phyloP scores from a whole-genome alignment of 2,113 vertebrate species.

The Gallinago undulata region DNA sequence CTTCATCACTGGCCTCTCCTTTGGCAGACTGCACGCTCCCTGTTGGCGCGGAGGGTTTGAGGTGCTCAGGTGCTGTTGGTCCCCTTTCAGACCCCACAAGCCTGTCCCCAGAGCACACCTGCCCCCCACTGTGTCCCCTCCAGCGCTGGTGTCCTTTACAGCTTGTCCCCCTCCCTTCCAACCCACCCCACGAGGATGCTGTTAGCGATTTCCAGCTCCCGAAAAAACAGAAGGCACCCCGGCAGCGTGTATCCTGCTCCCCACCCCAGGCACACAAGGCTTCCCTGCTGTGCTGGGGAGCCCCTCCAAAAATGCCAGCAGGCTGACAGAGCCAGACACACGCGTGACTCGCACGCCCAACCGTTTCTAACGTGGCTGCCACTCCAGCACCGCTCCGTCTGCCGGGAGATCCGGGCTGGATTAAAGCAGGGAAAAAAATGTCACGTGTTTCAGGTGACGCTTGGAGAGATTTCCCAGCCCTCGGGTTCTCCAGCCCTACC shows the following conservation, averaged over 20 bases:
- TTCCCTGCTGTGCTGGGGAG: accelerated
- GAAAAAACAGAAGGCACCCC: neutral
- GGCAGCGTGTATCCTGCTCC: neutral
- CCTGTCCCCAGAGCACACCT: neutral
- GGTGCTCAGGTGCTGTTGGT: neutral
- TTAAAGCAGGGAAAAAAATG: neutral
- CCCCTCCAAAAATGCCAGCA: neutral
- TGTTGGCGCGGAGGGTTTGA: neutral
- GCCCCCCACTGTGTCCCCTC: accelerated
- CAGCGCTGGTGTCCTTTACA: accelerated
- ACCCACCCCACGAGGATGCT: accelerated
- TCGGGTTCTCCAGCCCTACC: accelerated
- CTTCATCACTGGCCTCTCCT: conserved; percentile 97
- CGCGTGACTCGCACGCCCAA: accelerated
- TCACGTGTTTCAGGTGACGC: neutral
- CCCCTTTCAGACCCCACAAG: accelerated
- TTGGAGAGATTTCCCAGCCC: neutral
- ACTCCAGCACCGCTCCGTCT: neutral
- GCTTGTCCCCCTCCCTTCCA: neutral
- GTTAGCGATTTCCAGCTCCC: accelerated
- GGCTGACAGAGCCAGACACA: neutral
- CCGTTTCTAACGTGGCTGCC: accelerated
- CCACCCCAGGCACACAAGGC: accelerated
- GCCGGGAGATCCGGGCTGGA: neutral
- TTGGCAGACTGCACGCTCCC: conserved; percentile 81